A percentile compares a stretch with the other conserved stretches of the same genome.
Evolutionary conservation across 2,888 invertebrate species (phyloP).

Genomic region (Disparrhopalites patrizii): DNA sequence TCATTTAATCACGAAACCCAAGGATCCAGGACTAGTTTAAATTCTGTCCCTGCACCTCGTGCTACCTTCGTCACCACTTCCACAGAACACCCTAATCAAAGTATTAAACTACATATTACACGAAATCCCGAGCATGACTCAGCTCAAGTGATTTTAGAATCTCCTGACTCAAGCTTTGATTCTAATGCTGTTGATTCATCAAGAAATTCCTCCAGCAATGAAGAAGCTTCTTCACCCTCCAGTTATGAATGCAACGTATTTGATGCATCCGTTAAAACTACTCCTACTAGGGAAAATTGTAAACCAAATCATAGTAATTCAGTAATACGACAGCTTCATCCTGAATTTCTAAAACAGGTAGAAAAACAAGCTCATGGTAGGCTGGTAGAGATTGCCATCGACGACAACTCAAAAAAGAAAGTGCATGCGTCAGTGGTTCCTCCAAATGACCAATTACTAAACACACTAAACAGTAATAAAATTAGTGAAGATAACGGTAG

Average conservation of each 20-base stretch:
- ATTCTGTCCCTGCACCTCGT: conserved; percentile 14
- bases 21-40: background rate
- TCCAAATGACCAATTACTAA: conserved; percentile 5
- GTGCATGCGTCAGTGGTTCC: background rate
- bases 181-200: conserved; percentile 6
- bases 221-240: conserved; percentile 13
- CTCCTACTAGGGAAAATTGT: background rate
- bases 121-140: conserved; percentile 26
- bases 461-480: no score
- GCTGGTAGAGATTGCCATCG: conserved; percentile 20
- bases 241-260: conserved; percentile 19
- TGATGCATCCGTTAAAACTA: background rate
- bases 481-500: conserved; percentile 50
- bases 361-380: conserved; percentile 15
- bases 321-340: conserved; percentile 21
- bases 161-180: background rate
- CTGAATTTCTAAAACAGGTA: conserved; percentile 18
- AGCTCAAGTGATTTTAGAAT: conserved; percentile 9
- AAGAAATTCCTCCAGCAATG: conserved; percentile 14
- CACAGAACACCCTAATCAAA: conserved; percentile 22
- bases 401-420: conserved; percentile 3
- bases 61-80: conserved; percentile 18
- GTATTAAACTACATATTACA: conserved; percentile 34
- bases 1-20: conserved; percentile 5
- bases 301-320: background rate